phyloP scores from a whole-genome alignment of 2,113 vertebrate genomes.

The Picathartes gymnocephalus region DNA sequence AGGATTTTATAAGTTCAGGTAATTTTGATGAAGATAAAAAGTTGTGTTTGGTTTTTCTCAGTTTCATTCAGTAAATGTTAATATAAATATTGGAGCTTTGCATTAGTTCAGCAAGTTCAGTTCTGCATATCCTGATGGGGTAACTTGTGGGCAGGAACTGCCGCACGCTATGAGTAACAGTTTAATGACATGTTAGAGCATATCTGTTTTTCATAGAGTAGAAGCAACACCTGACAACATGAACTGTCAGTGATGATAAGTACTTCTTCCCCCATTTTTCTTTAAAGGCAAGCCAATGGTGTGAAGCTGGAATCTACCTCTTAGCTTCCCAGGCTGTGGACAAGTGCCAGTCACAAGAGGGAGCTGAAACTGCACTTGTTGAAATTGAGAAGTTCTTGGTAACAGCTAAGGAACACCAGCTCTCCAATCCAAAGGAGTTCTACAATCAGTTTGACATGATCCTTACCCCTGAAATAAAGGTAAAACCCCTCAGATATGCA shows the following conservation, averaged over 20 bases:
- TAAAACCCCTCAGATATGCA: conserved; percentile 24
- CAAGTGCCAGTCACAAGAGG: conserved; percentile 95
- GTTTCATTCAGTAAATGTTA: not conserved
- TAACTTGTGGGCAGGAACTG: not conserved
- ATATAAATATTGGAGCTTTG: not conserved
- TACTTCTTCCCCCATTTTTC: not conserved
- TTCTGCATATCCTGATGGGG: not conserved
- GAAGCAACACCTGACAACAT: not conserved
- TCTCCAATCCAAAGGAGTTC: conserved; percentile 83
- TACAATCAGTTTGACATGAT: conserved; percentile 88
- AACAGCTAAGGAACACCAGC: conserved; percentile 79
- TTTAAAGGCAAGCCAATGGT: conserved; percentile 89
- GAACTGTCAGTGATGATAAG: not conserved
- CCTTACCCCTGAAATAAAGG: conserved; percentile 85
- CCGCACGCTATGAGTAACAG: not conserved
- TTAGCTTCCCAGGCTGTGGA: conserved; percentile 94
- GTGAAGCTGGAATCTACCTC: conserved; percentile 91
- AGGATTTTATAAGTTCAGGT: not conserved
- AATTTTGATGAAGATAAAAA: not conserved
- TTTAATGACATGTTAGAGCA: not conserved
- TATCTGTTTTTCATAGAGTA: not conserved
- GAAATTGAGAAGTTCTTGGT: conserved; percentile 87
- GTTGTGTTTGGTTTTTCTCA: not conserved
- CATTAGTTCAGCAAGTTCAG: not conserved
- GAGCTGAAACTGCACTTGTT: conserved; percentile 85